Conservation (phyloP, 2,797 vertebrate genomes). For the Arctocebus calabarensis region DNA sequence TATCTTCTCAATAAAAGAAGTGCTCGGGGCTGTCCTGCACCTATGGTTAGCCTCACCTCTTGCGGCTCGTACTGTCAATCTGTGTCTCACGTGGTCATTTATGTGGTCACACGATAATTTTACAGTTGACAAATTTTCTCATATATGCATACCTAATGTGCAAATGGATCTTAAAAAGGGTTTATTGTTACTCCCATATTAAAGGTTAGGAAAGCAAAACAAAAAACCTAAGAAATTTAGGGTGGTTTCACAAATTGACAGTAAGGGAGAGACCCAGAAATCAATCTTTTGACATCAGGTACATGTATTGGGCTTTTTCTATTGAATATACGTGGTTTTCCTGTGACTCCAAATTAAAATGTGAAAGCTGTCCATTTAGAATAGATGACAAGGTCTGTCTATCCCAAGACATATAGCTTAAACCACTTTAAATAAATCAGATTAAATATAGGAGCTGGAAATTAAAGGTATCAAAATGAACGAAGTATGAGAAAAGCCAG, state of each 20-base stretch:
- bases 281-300: not conserved
- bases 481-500: not conserved
- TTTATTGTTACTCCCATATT: not conserved
- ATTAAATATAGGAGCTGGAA: not conserved
- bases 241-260: not conserved
- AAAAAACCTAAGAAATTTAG: constrained; percentile 14
- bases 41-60: too few relatives aligned
- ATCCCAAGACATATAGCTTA: not conserved
- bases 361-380: not conserved
- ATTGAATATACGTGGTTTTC: constrained; percentile 10
- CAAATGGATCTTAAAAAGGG: not conserved
- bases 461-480: not conserved
- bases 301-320: not conserved
- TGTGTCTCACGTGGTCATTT: too few relatives aligned
- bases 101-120: not conserved
- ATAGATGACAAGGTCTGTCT: not conserved
- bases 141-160: not conserved
- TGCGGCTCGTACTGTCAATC: too few relatives aligned
- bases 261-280: not conserved
- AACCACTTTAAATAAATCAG: not conserved
- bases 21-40: too few relatives aligned
- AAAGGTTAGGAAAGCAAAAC: constrained; percentile 66
- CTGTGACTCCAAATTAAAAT: constrained; percentile 24
- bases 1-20: too few relatives aligned
- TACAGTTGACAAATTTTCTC: not conserved